Percentiles rank a stretch among this genome's conserved stretches.
These are phyloP conservation scores for Drosophila oshimai DNA, from an alignment of 1,140 invertebrate genomes.

Conservation along the genomic window DNA sequence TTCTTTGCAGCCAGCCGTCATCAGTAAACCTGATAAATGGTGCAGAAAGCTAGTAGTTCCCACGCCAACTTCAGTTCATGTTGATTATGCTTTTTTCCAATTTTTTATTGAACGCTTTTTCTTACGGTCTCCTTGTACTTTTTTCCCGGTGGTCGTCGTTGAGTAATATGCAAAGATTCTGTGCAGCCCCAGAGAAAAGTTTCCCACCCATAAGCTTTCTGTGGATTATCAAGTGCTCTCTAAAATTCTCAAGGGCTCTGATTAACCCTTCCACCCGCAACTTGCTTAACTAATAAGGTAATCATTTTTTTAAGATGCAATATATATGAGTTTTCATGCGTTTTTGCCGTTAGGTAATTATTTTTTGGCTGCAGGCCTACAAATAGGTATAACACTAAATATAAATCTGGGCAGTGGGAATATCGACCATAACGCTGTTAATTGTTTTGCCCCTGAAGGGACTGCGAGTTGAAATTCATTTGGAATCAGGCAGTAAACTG, in stretches of 20 bases:
- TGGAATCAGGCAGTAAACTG: conserved; percentile 18
- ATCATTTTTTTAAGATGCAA: background rate
- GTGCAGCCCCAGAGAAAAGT: background rate
- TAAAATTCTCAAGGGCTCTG: background rate
- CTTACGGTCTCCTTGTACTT: background rate
- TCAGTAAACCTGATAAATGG: conserved; percentile 42
- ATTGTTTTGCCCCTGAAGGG: conserved; percentile 26
- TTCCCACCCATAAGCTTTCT: conserved; percentile 23
- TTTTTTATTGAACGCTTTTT: conserved; percentile 37
- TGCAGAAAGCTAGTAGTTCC: conserved; percentile 39
- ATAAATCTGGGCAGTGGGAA: conserved; percentile 24
- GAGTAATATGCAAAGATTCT: conserved; percentile 30
- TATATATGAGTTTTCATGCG: background rate
- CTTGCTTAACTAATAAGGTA: conserved; percentile 17
- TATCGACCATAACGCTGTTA: conserved; percentile 26
- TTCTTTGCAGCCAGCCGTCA: conserved; percentile 10
- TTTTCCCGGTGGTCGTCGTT: conserved; percentile 29
- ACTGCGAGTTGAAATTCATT: conserved; percentile 33
- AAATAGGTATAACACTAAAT: background rate
- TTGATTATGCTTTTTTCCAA: conserved; percentile 40
- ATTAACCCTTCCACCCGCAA: conserved; percentile 7
- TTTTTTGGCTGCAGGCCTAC: background rate
- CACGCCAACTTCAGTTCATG: conserved; percentile 34
- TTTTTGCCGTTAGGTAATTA: conserved; percentile 9
- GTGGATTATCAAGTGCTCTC: background rate